Evolutionary conservation across 2,888 invertebrate genomes (phyloP).

Genomic region (Harpalus rubripes): DNA sequence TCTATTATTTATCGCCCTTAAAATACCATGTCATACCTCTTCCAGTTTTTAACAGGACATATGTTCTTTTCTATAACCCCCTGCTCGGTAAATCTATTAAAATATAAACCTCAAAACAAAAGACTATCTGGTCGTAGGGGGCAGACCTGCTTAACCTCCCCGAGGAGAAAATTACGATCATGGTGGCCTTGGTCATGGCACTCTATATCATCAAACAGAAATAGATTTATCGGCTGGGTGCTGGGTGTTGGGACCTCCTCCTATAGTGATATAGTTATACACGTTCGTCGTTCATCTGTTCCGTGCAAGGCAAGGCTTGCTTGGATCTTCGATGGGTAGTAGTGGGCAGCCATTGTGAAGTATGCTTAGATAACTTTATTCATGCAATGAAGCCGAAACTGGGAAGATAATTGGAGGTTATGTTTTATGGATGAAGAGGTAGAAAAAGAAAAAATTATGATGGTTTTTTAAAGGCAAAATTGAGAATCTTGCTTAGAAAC

Average conservation of each 20-base stretch:
- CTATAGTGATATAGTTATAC: slow-evolving; percentile 3
- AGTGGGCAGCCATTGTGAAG: slow-evolving; percentile 33
- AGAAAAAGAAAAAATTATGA: neutral
- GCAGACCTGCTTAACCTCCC: neutral
- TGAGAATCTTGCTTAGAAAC: neutral
- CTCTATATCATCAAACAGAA: neutral
- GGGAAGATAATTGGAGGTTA: neutral
- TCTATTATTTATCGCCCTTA: neutral
- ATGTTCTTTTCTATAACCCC: neutral
- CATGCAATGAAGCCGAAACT: slow-evolving; percentile 22
- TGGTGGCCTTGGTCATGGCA: neutral
- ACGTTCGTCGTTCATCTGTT: neutral
- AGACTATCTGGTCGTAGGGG: neutral
- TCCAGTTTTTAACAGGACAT: neutral
- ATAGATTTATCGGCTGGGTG: neutral
- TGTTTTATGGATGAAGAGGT: neutral
- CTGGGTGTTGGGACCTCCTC: neutral
- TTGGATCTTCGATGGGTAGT: neutral
- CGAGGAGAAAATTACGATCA: neutral
- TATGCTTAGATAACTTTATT: slow-evolving; percentile 51
- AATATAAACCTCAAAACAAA: neutral
- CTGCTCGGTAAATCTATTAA: neutral
- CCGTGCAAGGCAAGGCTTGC: neutral
- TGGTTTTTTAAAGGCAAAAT: neutral
- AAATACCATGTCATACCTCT: neutral